Percentiles rank a stretch among this genome's conserved stretches.
phyloP scores from a whole-genome alignment of 2,113 vertebrate genomes.

The Hylia prasina region DNA sequence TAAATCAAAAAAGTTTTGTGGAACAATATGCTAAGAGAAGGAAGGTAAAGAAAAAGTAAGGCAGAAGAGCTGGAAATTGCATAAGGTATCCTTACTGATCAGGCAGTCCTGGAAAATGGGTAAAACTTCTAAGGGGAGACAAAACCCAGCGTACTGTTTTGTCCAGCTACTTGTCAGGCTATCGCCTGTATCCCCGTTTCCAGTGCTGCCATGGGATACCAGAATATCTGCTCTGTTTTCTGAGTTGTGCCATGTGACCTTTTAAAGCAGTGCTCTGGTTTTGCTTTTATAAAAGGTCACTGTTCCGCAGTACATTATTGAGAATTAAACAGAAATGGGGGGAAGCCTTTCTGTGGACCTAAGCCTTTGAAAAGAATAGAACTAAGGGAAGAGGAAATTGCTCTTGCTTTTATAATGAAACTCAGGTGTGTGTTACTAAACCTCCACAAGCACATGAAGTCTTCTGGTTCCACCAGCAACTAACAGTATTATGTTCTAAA shows the following conservation, averaged over 20 bases:
- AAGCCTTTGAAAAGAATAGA: not conserved
- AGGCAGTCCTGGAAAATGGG: not conserved
- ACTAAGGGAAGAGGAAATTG: not conserved
- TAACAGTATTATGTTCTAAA: not conserved
- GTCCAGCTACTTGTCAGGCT: not conserved
- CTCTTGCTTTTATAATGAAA: not conserved
- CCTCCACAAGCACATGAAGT: not conserved
- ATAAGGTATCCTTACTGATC: not conserved
- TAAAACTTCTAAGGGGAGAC: not conserved
- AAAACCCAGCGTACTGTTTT: not conserved
- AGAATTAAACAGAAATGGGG: not conserved
- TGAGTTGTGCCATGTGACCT: not conserved
- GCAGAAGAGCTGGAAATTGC: not conserved
- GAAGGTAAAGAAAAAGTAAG: not conserved
- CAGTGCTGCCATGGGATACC: not conserved
- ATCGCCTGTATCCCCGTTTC: not conserved
- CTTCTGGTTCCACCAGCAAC: not conserved
- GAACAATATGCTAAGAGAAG: not conserved
- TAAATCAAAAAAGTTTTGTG: not conserved
- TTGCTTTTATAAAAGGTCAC: conserved; percentile 1
- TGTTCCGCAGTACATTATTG: not conserved
- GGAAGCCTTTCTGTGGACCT: not conserved
- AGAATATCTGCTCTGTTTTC: not conserved
- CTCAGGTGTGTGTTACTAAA: not conserved
- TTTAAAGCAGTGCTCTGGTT: conserved; percentile 4